Percentiles rank a stretch among this genome's conserved stretches.
These are phyloP conservation scores for Ictalurus furcatus DNA, from an alignment of 2,113 vertebrate genomes.

Conservation along the genomic window DNA sequence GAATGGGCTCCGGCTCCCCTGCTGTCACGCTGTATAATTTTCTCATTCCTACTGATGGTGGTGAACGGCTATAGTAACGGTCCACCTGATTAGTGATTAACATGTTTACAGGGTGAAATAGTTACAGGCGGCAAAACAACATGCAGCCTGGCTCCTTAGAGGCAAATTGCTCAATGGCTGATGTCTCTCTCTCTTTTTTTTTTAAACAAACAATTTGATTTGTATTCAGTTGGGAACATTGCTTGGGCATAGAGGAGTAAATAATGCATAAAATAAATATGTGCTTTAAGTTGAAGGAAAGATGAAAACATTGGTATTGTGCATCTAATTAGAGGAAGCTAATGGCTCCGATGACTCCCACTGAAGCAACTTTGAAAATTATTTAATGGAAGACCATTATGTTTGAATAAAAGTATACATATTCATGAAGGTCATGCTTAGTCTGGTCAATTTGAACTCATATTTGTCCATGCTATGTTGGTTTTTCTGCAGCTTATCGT, in stretches of 20 bases:
- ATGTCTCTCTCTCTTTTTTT: slow-evolving; percentile 58
- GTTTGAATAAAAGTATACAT: background rate
- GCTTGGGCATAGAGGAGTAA: slow-evolving; percentile 17
- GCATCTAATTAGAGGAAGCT: slow-evolving; percentile 25
- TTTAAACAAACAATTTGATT: slow-evolving; percentile 57
- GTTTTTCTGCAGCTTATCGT: background rate
- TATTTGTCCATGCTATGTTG: background rate
- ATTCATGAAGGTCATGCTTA: background rate
- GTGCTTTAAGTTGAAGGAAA: slow-evolving; percentile 38
- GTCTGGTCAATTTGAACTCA: background rate
- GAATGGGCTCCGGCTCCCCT: slow-evolving; percentile 55
- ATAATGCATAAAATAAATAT: slow-evolving; percentile 50
- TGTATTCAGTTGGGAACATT: slow-evolving; percentile 44
- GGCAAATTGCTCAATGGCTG: slow-evolving; percentile 58
- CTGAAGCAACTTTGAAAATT: background rate
- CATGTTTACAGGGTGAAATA: slow-evolving; percentile 67
- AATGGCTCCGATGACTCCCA: slow-evolving; percentile 10
- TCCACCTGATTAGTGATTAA: slow-evolving; percentile 70
- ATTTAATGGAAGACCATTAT: background rate
- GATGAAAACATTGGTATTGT: slow-evolving; percentile 1
- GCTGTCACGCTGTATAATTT: slow-evolving; percentile 65
- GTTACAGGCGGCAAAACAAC: slow-evolving; percentile 43
- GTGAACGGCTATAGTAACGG: slow-evolving; percentile 62
- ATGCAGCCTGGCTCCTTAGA: slow-evolving; percentile 42
- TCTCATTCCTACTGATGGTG: slow-evolving; percentile 66